A percentile compares a stretch with the other conserved stretches of the same genome.
These are phyloP conservation scores for Promerops cafer DNA, from an alignment of 2,113 vertebrate species.

Conservation along the genomic window DNA sequence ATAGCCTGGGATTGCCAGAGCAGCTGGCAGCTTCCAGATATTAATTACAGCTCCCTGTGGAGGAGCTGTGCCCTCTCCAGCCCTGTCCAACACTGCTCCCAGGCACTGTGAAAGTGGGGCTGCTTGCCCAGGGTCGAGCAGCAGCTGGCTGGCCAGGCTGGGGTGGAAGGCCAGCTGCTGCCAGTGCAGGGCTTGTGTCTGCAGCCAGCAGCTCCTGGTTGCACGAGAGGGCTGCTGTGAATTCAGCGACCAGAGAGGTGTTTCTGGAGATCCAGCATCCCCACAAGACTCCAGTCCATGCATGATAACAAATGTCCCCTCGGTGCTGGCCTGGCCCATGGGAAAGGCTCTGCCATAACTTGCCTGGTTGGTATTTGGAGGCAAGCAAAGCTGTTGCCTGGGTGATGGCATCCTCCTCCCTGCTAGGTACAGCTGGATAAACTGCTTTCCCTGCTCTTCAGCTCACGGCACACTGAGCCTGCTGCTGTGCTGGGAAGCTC, in stretches of 20 bases:
- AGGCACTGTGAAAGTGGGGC: not conserved
- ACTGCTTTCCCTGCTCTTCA: not conserved
- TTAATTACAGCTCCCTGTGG: not conserved
- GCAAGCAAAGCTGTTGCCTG: not conserved
- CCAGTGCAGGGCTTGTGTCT: not conserved
- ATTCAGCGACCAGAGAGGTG: rapidly evolving
- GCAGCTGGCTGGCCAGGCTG: not conserved
- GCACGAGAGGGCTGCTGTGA: not conserved
- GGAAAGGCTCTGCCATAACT: not conserved
- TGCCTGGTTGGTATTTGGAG: not conserved
- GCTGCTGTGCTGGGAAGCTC: not conserved
- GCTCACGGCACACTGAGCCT: not conserved
- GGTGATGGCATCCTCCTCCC: not conserved
- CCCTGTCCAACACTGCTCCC: not conserved
- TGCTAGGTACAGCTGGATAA: not conserved
- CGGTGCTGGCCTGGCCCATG: rapidly evolving
- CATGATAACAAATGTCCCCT: not conserved
- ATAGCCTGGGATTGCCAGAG: not conserved
- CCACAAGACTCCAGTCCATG: rapidly evolving
- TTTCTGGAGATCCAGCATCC: not conserved
- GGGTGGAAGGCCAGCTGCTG: not conserved
- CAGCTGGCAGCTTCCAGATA: not conserved
- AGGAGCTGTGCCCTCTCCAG: not conserved
- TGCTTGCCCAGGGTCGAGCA: rapidly evolving
- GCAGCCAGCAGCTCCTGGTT: not conserved